These are phyloP conservation scores for Miichthys miiuy DNA, from an alignment of 2,797 vertebrate genomes.

Conservation along the genomic window DNA sequence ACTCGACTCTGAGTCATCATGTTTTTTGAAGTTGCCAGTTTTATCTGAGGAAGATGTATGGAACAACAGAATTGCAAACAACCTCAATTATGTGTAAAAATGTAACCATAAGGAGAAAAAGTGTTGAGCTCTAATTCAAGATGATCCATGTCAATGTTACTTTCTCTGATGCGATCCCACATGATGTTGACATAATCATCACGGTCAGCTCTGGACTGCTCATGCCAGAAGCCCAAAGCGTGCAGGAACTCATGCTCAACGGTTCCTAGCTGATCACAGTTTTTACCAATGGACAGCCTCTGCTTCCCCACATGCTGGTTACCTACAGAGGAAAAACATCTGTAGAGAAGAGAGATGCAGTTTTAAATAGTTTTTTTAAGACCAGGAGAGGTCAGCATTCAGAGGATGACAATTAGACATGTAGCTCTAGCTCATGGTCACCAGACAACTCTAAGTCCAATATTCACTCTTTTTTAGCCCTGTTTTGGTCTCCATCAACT, in stretches of 20 bases:
- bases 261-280: slow-evolving; percentile 88
- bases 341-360: slow-evolving; percentile 47
- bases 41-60: slow-evolving; percentile 75
- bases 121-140: background rate
- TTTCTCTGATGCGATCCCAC: slow-evolving; percentile 85
- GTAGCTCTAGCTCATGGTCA: too few species aligned
- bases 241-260: slow-evolving; percentile 93
- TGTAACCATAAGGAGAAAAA: too few species aligned
- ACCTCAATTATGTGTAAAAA: too few species aligned
- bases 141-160: slow-evolving; percentile 70
- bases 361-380: too few species aligned
- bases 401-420: background rate
- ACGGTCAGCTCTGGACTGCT: slow-evolving; percentile 92
- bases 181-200: slow-evolving; percentile 91
- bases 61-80: too few species aligned
- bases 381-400: background rate
- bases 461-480: too few species aligned
- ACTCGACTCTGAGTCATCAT: slow-evolving; percentile 82
- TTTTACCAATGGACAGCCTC: slow-evolving; percentile 86
- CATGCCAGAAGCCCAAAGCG: slow-evolving; percentile 93
- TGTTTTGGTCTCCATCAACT: too few species aligned
- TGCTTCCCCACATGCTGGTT: slow-evolving; percentile 85
- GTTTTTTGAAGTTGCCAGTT: slow-evolving; percentile 87
- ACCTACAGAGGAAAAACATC: slow-evolving; percentile 91
- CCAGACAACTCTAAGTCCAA: too few species aligned